Evolutionary conservation across 2,113 vertebrate genomes (phyloP).

Genomic region (Columbina picui): DNA sequence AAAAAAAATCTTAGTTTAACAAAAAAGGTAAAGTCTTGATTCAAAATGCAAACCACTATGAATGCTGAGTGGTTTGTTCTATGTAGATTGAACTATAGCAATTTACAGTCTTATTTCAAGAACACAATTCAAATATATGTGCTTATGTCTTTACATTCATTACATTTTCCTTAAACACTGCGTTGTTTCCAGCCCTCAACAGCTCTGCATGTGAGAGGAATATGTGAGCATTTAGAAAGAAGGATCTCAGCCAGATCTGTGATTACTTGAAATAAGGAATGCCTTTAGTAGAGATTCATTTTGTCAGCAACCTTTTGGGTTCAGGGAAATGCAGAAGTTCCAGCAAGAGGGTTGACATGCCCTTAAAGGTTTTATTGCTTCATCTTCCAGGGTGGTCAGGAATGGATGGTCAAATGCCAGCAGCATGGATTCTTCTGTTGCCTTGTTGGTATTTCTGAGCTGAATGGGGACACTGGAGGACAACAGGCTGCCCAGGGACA

Average conservation of each 20-base stretch:
- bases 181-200: background rate
- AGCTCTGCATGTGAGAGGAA: background rate
- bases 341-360: rapidly evolving
- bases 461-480: rapidly evolving
- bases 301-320: background rate
- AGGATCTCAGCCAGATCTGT: background rate
- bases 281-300: background rate
- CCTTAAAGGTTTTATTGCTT: background rate
- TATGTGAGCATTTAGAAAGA: background rate
- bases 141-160: background rate
- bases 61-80: background rate
- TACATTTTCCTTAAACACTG: background rate
- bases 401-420: background rate
- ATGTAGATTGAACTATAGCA: background rate
- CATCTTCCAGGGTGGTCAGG: background rate
- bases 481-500: background rate
- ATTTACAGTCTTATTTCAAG: background rate
- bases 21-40: background rate
- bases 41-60: background rate
- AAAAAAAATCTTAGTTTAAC: background rate
- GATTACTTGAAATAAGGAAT: background rate
- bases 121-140: background rate
- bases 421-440: background rate
- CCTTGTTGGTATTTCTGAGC: background rate
- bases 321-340: background rate